Evolutionary conservation across 2,888 invertebrate genomes (phyloP).

Genomic region (Dasysyrphus albostriatus): DNA sequence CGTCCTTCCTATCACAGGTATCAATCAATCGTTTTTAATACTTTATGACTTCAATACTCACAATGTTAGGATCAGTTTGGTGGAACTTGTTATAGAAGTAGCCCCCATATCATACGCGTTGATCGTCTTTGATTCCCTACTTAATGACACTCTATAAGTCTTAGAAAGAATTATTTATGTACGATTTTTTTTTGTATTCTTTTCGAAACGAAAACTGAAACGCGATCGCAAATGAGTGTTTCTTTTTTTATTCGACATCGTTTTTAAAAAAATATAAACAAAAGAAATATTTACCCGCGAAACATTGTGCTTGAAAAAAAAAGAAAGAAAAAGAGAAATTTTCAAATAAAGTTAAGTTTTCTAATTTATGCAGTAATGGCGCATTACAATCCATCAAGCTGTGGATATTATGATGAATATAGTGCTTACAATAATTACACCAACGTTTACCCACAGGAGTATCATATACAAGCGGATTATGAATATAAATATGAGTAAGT

Average conservation of each 20-base stretch:
- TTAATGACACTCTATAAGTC: not conserved
- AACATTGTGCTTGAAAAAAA: constrained; percentile 7
- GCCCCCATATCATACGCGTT: constrained; percentile 62
- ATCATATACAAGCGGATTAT: constrained; percentile 83
- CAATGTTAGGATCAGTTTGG: constrained; percentile 72
- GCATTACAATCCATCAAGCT: constrained; percentile 82
- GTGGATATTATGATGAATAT: constrained; percentile 83
- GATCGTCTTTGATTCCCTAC: constrained; percentile 42
- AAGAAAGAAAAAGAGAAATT: not conserved
- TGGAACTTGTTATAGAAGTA: constrained; percentile 63
- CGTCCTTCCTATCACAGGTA: constrained; percentile 75
- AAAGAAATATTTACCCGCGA: not conserved
- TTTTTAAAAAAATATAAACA: not conserved
- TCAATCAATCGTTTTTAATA: constrained; percentile 75
- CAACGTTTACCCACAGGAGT: constrained; percentile 82
- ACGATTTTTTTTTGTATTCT: not conserved
- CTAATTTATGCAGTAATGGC: constrained; percentile 77
- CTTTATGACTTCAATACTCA: constrained; percentile 76
- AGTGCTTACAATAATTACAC: constrained; percentile 79
- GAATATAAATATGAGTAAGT: constrained; percentile 83
- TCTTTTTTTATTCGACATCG: not conserved
- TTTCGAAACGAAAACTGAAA: not conserved
- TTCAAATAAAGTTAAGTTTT: not conserved
- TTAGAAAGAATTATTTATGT: constrained; percentile 12
- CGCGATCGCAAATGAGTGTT: constrained; percentile 15